phyloP scores from a whole-genome alignment of 2,888 invertebrate species.

The Marronus borbonicus region DNA sequence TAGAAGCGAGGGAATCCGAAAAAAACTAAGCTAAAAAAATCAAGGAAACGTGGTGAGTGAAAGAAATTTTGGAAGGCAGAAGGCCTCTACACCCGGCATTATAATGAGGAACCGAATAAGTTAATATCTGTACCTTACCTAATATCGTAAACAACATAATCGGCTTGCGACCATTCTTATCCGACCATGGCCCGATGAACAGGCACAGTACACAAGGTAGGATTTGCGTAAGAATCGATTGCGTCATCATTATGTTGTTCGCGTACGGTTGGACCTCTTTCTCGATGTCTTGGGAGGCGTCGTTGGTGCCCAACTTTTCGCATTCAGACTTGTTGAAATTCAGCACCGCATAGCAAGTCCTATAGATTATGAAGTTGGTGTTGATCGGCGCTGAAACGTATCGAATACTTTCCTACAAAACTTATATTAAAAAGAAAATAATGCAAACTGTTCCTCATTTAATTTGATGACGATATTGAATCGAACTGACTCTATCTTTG shows the following conservation, averaged over 20 bases:
- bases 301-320: conserved; percentile 72
- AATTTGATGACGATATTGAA: no score
- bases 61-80: no score
- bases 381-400: conserved; percentile 73
- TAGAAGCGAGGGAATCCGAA: no score
- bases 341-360: conserved; percentile 78
- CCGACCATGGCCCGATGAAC: conserved; percentile 87
- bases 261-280: conserved; percentile 78
- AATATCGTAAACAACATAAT: conserved; percentile 35
- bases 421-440: no score
- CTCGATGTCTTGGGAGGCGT: conserved; percentile 72
- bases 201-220: conserved; percentile 78
- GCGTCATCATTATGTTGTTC: conserved; percentile 75
- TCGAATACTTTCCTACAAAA: no score
- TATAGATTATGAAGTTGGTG: conserved; percentile 79
- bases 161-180: conserved; percentile 72
- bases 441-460: no score
- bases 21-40: no score
- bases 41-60: no score
- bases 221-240: conserved; percentile 30
- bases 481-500: no score
- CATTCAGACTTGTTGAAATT: conserved; percentile 76
- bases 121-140: conserved; percentile 36
- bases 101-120: no score
- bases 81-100: no score